Conservation (phyloP, 2,797 vertebrate genomes). For the Xyrichtys novacula region DNA sequence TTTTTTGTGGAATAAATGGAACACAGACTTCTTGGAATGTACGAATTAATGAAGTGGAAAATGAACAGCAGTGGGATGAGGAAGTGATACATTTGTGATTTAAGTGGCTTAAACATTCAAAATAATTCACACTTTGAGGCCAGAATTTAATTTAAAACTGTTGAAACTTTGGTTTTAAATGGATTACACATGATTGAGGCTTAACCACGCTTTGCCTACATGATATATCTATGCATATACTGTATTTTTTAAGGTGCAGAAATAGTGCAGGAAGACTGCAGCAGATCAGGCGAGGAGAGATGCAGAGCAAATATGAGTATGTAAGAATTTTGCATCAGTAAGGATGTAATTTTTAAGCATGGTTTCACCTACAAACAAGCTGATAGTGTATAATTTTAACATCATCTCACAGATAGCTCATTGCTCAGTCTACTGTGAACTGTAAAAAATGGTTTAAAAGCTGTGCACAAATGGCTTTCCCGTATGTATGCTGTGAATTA, state of each 20-base stretch:
- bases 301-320: constrained; percentile 6
- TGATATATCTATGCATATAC: constrained; percentile 3
- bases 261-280: constrained; percentile 8
- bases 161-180: background rate
- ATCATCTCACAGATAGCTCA: constrained; percentile 11
- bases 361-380: constrained; percentile 9
- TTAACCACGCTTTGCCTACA: constrained; percentile 5
- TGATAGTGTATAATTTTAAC: constrained; percentile 25
- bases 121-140: background rate
- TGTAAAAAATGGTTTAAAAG: constrained; percentile 20
- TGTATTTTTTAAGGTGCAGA: constrained; percentile 5
- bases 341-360: background rate
- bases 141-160: constrained; percentile 12
- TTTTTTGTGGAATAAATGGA: background rate
- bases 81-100: background rate
- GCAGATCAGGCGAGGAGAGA: constrained; percentile 2
- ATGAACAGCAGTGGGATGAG: background rate
- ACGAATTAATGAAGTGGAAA: background rate
- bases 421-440: constrained; percentile 20
- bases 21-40: background rate
- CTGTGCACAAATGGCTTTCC: background rate
- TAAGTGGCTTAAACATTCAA: background rate
- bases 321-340: constrained; percentile 1
- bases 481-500: background rate
- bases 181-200: background rate